Base-by-base conservation (phyloP, 2,888 invertebrate species). In the Lasiommata megera region DNA sequence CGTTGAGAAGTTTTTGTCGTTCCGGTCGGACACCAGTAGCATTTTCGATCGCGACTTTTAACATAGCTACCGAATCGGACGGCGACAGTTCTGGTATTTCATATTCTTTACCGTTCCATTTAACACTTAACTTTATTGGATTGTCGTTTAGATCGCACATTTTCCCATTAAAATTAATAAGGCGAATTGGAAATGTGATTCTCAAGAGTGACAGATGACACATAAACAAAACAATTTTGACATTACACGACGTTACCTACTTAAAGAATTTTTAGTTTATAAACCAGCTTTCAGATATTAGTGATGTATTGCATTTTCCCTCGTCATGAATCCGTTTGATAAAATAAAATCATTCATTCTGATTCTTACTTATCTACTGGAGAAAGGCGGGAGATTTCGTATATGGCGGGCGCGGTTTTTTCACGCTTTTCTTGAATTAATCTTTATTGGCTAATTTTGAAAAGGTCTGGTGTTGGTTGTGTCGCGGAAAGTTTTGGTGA, bases 81-180 rank as follows among this genome's bases (percentile, higher is more conserved):
- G 94, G 94, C 11, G 93, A 92, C 62, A 98, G 88, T 76, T 95
- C 94, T 44, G 92, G 91, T 62, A 98, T 93, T 66, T 93, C 93
- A 78, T 93, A 97, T 80, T 98, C 98, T 74, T 97, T 96, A 51
- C 97, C 97, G 82, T 95, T 96, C 98, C 98, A 99, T 92, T 98
- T 98, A 6, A 98, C 94, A 68, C 94, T 93, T 62, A 98, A 69
- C 71, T 88, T 90, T 63, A 90, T 67, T 44, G 84, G 79, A 76
- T 75, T 88, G 64, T 89, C 89, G 71, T 87, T 88, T 66, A 87
- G 65, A 82, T 90, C 89, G 68, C 88, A 85, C 89, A 90, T 90
- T 81, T 83, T 84, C 54, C 61, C 72, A 72, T 72, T 60, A 66
- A 73, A 65, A 47, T 58, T 74, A 67, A 63, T 64, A 66, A 73